phyloP scores from a whole-genome alignment of 2,888 invertebrate genomes.

The Chrysotoxum bicinctum region DNA sequence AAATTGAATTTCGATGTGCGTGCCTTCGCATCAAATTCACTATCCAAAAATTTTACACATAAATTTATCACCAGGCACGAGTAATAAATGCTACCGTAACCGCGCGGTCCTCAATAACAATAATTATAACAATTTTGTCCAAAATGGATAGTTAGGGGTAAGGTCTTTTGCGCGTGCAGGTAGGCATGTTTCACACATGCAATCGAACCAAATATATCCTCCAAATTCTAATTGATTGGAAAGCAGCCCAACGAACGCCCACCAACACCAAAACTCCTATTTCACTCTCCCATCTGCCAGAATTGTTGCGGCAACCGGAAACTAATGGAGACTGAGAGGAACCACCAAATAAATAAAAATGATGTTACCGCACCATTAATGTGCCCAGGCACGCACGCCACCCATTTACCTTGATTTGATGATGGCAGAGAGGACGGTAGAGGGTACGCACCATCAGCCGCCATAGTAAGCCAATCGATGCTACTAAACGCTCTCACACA shows the following conservation, averaged over 20 bases:
- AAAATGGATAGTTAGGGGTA: not conserved
- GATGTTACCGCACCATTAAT: constrained; percentile 70
- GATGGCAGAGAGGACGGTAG: not conserved
- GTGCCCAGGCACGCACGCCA: constrained; percentile 64
- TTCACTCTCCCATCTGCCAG: not conserved
- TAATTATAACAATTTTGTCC: constrained; percentile 62
- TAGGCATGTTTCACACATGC: constrained; percentile 38
- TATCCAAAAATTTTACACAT: constrained; percentile 43
- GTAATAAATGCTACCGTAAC: constrained; percentile 60
- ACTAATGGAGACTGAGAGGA: constrained; percentile 38
- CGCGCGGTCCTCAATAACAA: constrained; percentile 60
- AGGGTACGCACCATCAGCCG: not conserved
- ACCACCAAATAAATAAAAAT: constrained; percentile 68
- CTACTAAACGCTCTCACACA: constrained; percentile 41
- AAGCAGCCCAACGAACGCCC: constrained; percentile 11
- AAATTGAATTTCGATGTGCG: constrained; percentile 64
- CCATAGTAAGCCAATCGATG: constrained; percentile 56
- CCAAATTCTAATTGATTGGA: constrained; percentile 68
- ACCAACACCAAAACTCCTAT: not conserved
- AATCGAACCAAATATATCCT: constrained; percentile 42
- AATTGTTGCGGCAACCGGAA: constrained; percentile 41
- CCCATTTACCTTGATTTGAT: constrained; percentile 62
- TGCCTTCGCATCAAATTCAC: constrained; percentile 63
- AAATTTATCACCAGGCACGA: constrained; percentile 51
- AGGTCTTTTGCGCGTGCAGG: not conserved